Conservation (phyloP, 2,797 vertebrate species). For the Sciurus vulgaris region DNA sequence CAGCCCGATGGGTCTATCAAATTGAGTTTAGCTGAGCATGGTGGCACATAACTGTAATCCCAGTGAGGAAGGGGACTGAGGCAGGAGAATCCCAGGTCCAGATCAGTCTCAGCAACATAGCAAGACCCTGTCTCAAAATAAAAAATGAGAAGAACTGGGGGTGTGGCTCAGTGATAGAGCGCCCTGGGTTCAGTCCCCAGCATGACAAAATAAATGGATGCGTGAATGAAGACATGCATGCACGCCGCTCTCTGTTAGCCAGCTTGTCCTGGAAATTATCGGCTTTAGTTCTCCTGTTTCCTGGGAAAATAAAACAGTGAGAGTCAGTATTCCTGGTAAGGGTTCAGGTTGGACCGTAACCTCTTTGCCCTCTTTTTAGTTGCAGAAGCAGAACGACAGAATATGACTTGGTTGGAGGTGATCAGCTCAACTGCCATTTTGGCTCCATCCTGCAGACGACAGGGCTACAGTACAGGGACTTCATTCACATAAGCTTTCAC, state of each 20-base stretch:
- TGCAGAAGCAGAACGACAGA: conserved; percentile 90
- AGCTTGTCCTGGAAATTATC: background rate
- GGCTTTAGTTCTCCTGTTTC: rapidly evolving
- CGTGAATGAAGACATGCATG: background rate
- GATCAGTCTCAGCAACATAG: background rate
- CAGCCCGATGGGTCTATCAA: background rate
- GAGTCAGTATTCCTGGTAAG: background rate
- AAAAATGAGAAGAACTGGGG: background rate
- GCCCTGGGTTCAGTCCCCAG: too few species aligned
- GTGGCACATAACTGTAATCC: too few species aligned
- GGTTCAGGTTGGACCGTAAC: background rate
- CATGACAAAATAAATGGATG: too few species aligned
- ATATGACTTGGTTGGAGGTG: conserved; percentile 92
- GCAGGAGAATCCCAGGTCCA: background rate
- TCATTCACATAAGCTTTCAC: conserved; percentile 97
- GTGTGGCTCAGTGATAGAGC: background rate
- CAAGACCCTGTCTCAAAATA: background rate
- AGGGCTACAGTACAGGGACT: conserved; percentile 96
- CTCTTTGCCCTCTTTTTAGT: conserved; percentile 85
- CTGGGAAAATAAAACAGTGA: rapidly evolving
- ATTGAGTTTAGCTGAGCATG: background rate
- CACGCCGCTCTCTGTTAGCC: rapidly evolving
- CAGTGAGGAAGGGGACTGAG: too few species aligned
- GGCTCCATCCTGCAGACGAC: conserved; percentile 95
- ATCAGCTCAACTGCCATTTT: conserved; percentile 94